Percentiles rank a stretch among this genome's conserved stretches.
Evolutionary conservation across 2,888 invertebrate genomes (phyloP).

Genomic region (Globia sparganii): DNA sequence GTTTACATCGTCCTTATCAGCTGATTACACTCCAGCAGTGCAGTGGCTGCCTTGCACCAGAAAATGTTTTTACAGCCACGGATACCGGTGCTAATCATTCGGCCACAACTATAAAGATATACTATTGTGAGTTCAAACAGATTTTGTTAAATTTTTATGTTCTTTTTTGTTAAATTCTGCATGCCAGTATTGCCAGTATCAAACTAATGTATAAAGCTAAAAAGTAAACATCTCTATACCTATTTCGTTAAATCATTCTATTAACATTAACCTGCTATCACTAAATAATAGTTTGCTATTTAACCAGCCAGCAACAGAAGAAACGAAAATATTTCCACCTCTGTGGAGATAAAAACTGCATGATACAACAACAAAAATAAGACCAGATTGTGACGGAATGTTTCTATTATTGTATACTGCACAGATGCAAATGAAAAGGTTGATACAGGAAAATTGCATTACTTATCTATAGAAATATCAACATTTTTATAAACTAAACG

Average conservation of each 20-base stretch:
- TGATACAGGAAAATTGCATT: conserved; percentile 18
- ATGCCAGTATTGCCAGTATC: background rate
- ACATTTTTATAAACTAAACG: conserved; percentile 7
- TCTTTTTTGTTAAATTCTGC: background rate
- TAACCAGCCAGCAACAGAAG: conserved; percentile 33
- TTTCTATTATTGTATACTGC: conserved; percentile 7
- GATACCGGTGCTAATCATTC: conserved; percentile 54
- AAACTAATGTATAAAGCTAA: background rate
- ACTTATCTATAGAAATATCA: background rate
- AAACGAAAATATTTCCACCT: conserved; percentile 18
- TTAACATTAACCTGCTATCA: conserved; percentile 12
- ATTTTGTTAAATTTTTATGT: background rate
- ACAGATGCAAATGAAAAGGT: conserved; percentile 12
- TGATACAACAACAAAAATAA: conserved; percentile 32
- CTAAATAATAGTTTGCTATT: background rate
- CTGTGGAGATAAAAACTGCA: conserved; percentile 20
- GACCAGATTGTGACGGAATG: conserved; percentile 28
- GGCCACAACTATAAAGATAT: conserved; percentile 12
- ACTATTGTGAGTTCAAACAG: conserved; percentile 39
- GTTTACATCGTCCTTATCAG: conserved; percentile 84
- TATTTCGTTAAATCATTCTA: conserved; percentile 7
- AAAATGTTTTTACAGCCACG: conserved; percentile 73
- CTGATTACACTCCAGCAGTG: conserved; percentile 84
- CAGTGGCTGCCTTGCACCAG: conserved; percentile 73
- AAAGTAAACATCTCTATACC: conserved; percentile 3